Evolutionary conservation across 2,888 invertebrate species (phyloP).

Genomic region (Pyrrhia umbra): DNA sequence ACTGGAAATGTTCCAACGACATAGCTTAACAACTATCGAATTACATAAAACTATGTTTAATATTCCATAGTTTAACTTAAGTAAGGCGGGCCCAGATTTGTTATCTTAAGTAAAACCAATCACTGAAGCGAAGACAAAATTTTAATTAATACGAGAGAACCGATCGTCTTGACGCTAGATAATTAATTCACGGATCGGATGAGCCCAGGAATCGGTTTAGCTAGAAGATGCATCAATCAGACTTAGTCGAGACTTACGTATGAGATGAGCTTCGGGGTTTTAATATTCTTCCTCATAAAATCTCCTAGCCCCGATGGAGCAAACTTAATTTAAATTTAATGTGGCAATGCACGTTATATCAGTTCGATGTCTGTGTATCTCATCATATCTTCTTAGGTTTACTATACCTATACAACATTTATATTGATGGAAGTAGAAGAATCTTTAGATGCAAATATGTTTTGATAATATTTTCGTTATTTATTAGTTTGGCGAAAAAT

Average conservation of each 20-base stretch:
- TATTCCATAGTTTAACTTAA: slow-evolving; percentile 45
- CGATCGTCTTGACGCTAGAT: slow-evolving; percentile 64
- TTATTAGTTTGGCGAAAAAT: too few relatives aligned
- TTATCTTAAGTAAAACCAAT: slow-evolving; percentile 74
- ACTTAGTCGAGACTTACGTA: neutral
- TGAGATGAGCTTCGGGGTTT: slow-evolving; percentile 1
- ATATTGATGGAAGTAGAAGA: too few relatives aligned
- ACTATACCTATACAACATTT: too few relatives aligned
- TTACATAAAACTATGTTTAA: slow-evolving; percentile 43
- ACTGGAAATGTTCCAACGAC: slow-evolving; percentile 23
- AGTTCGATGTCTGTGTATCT: neutral
- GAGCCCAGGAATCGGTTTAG: slow-evolving; percentile 37
- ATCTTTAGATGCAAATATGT: too few relatives aligned
- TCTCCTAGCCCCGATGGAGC: neutral
- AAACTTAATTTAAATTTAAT: slow-evolving; percentile 31
- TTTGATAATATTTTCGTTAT: too few relatives aligned
- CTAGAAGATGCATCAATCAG: slow-evolving; percentile 37
- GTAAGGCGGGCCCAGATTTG: slow-evolving; percentile 62
- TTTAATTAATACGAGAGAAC: slow-evolving; percentile 74
- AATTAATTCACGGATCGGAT: slow-evolving; percentile 69
- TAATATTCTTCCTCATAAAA: slow-evolving; percentile 27
- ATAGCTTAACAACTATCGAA: slow-evolving; percentile 38
- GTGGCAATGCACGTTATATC: neutral
- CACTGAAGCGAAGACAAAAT: slow-evolving; percentile 71
- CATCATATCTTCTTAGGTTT: neutral